Percentiles rank a stretch among this genome's conserved stretches.
phyloP scores from a whole-genome alignment of 1,140 invertebrate genomes.

The Sesamia nonagrioides region DNA sequence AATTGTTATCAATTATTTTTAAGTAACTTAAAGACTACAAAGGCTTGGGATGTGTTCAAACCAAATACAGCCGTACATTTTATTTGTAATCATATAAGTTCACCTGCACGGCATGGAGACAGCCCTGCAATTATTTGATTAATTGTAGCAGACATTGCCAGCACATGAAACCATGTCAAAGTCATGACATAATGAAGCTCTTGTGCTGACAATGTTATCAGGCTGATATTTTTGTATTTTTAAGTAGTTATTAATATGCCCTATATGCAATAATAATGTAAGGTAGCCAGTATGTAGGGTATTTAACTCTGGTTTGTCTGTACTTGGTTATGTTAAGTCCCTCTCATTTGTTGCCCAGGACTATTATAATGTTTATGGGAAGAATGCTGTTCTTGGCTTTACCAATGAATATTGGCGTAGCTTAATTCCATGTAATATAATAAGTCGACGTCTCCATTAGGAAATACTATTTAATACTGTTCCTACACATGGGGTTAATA shows the following conservation, averaged over 20 bases:
- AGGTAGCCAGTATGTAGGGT: conserved; percentile 14
- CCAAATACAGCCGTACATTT: conserved; percentile 12
- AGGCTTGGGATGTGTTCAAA: background rate
- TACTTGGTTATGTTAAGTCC: background rate
- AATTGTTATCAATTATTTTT: conserved; percentile 28
- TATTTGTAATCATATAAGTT: background rate
- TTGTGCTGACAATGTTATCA: background rate
- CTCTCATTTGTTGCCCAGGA: conserved; percentile 4
- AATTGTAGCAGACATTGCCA: background rate
- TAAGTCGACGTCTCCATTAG: conserved; percentile 5
- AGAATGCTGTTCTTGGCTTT: conserved; percentile 7
- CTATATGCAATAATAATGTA: conserved; percentile 30
- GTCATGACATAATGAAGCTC: too few relatives aligned
- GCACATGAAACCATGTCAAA: too few relatives aligned
- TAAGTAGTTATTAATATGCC: conserved; percentile 22
- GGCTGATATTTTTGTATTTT: conserved; percentile 18
- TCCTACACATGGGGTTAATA: conserved; percentile 14
- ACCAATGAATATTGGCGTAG: conserved; percentile 38
- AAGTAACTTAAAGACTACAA: conserved; percentile 17
- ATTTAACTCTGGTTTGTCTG: background rate
- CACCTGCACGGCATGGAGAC: background rate
- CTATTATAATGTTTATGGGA: conserved; percentile 1
- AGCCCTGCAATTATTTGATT: background rate
- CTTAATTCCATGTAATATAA: background rate
- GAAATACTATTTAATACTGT: conserved; percentile 8